A percentile compares a stretch with the other conserved stretches of the same genome.
These are phyloP conservation scores for Brachionus sp. DNA, from an alignment of 1,140 invertebrate genomes.

Conservation along the genomic window DNA sequence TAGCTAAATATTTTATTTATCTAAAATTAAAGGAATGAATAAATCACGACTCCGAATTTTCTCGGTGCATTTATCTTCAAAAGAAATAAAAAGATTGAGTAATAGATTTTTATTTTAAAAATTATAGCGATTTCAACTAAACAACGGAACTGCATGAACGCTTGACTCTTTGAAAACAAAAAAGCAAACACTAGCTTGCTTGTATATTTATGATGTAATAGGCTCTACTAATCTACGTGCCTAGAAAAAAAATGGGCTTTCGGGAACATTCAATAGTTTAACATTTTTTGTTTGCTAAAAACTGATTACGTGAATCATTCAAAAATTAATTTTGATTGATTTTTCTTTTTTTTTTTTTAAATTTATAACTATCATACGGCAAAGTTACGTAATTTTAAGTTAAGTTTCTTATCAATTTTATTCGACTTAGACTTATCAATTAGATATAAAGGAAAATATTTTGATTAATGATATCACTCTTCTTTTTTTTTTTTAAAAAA, in stretches of 20 bases:
- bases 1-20: background rate
- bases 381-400: background rate
- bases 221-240: background rate
- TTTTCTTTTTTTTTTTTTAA: background rate
- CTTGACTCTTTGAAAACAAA: background rate
- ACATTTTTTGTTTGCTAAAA: constrained; percentile 26
- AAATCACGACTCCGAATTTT: background rate
- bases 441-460: background rate
- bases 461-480: background rate
- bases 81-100: background rate
- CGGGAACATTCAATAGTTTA: background rate
- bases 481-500: background rate
- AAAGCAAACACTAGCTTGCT: background rate
- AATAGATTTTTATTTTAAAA: background rate
- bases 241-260: background rate
- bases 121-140: background rate
- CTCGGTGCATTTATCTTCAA: background rate
- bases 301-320: background rate
- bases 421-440: background rate
- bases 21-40: background rate
- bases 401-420: background rate
- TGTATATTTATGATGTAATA: background rate
- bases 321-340: constrained; percentile 10
- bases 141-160: background rate
- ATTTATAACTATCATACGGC: background rate